Base-by-base conservation (phyloP, 2,888 invertebrate species). In the Taphrorychus bicolor region DNA sequence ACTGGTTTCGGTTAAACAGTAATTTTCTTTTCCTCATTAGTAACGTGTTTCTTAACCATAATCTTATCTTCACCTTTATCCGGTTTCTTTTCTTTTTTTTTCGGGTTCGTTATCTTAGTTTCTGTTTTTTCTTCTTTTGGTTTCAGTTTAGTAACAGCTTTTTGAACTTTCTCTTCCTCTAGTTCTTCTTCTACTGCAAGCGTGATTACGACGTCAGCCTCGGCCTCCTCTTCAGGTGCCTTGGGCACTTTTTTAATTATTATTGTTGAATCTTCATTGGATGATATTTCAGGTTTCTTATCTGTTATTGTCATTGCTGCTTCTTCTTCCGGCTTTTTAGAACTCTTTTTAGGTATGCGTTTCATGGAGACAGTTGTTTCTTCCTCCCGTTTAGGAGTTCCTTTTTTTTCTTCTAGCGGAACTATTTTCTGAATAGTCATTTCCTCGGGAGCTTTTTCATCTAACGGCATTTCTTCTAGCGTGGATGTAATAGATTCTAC, bases 111-210 rank as follows among this genome's bases (percentile, higher is more conserved):
- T 23, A 77, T 75, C 69, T 76, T 75, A 60, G 75, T 69, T 21
- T 78, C 76, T 32, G 78, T 71, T 66, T 69, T 87, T 87, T 77
- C 86, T 86, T 65, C 53, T 52, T 40, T 5, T 22, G 48, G 48
- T 17, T 21, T 49, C n/a, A 32, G 42, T 51, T 54, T 54, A n/a
- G 24, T 22, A 49, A 21, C 66, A 49, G 66, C 59, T 14, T 32
- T 32, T 18, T 4, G 11, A 16, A 63, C 51, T 69, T 82, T 82
- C 16, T 81, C 79, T 77, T 81, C 91, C 16, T 72, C 66, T 24
- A 48, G 85, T 76, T 87, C 85, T 72, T 79, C 90, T 23, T 71
- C 69, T 21, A 71, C 66, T 11, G 2, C 5, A 5, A 5, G 11
- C n/a, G 11, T 48, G n/a, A n/a, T n/a, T n/a, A n/a, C n/a, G n/a